Base-by-base conservation (phyloP, 2,888 invertebrate genomes). In the Choristoneura rosaceana region DNA sequence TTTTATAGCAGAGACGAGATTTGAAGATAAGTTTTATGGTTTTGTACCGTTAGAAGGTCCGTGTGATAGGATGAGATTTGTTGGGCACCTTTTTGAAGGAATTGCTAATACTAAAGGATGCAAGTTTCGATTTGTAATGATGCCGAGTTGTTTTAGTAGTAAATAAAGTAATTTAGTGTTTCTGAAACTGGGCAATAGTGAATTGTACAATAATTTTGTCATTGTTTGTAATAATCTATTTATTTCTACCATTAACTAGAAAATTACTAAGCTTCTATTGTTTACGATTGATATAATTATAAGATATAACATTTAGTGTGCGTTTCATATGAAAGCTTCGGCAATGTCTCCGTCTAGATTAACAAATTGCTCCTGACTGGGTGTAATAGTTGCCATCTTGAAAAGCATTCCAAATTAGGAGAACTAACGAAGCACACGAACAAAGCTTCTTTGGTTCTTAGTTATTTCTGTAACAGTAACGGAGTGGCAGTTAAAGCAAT, bases 11-110 rank as follows among this genome's bases (percentile, higher is more conserved):
- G 61, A 62, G 58, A 63, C 10, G 59, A 64, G 68, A 73, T 69
- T 59, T 50, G 43, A 73, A 50, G 73, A 73, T 69, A 73, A 52
- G 50, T 73, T 73, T 73, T 73, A 73, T 73, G 60, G 73, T 73
- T 15, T 68, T 69, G 58, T 38, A 52, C 73, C 68, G 59, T 68
- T 73, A 68, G 59, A 58, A 4, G 47, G 58, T 61, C 15, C 71
- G 47, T 73, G 63, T 63, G 63, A 25, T 25, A 25, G 25, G n/a
- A 59, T 59, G 17, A 68, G 50, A 50, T 73, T 73, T 68, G 68
- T 34, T 68, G 68, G 50, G 33, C 25, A 59, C 62, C 47, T 68
- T 67, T 25, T 25, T 71, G 25, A n/a, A 52, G 34, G 10, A 45
- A 38, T 7, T 5, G 7, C 38, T 34, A 45, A 25, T 8, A 45